Conservation (phyloP, 1,140 invertebrate species). For the Plectrocnemia conspersa region DNA sequence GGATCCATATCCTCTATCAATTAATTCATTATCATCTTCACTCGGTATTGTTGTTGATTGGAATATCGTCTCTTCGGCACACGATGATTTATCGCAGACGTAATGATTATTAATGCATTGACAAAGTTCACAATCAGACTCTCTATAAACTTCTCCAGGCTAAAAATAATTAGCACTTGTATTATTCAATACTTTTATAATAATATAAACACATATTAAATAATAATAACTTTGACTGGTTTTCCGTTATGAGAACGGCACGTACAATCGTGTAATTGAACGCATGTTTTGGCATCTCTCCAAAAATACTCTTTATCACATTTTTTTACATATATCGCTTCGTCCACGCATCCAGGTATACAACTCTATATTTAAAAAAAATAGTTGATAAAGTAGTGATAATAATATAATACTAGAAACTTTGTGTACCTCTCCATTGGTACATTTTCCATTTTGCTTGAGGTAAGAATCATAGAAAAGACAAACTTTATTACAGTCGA, state of each 20-base stretch:
- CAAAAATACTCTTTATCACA: slow-evolving; percentile 42
- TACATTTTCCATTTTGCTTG: slow-evolving; percentile 11
- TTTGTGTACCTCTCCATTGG: slow-evolving; percentile 9
- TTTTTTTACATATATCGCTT: slow-evolving; percentile 2
- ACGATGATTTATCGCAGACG: slow-evolving; percentile 52
- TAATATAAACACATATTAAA: neutral
- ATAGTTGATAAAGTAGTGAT: slow-evolving; percentile 17
- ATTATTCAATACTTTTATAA: neutral
- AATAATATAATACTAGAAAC: slow-evolving; percentile 7
- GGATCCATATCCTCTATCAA: neutral
- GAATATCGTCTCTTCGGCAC: slow-evolving; percentile 1
- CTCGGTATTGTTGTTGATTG: neutral
- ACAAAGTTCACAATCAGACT: slow-evolving; percentile 58
- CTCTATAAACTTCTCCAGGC: slow-evolving; percentile 52
- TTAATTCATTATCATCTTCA: neutral
- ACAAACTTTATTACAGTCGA: slow-evolving; percentile 56
- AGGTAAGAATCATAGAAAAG: slow-evolving; percentile 26
- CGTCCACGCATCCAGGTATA: slow-evolving; percentile 29
- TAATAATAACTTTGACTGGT: slow-evolving; percentile 55
- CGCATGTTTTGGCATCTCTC: slow-evolving; percentile 65
- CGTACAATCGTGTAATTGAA: slow-evolving; percentile 63
- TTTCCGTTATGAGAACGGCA: slow-evolving; percentile 59
- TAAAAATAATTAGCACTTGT: slow-evolving; percentile 34
- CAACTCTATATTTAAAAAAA: slow-evolving; percentile 30
- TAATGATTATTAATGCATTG: slow-evolving; percentile 67